phyloP scores from a whole-genome alignment of 2,797 vertebrate genomes.

The Brotogeris chrysoptera region DNA sequence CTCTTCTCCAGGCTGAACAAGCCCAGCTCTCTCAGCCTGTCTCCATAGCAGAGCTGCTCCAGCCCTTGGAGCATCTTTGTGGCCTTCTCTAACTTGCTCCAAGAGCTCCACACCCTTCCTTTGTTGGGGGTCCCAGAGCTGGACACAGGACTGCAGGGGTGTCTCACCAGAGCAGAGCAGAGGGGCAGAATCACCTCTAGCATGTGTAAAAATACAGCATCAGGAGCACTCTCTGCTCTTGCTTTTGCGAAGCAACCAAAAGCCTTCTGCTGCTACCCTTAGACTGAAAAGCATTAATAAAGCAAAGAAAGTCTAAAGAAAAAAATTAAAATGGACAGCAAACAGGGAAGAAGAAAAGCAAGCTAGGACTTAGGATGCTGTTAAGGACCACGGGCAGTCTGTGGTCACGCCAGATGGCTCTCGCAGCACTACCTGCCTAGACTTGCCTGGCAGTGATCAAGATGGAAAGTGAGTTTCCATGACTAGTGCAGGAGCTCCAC shows the following conservation, averaged over 20 bases:
- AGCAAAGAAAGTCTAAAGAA: not conserved
- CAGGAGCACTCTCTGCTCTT: not conserved
- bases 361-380: fast-evolving
- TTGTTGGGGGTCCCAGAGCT: not conserved
- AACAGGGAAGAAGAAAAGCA: not conserved
- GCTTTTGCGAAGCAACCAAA: not conserved
- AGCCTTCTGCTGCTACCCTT: not conserved
- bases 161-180: not conserved
- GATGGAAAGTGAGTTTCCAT: fast-evolving
- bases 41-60: not conserved
- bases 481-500: not conserved
- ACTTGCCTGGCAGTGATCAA: not conserved
- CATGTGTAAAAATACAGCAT: not conserved
- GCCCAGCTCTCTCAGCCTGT: not conserved
- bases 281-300: not conserved
- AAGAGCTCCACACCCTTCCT: not conserved
- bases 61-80: not conserved
- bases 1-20: not conserved
- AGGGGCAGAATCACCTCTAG: not conserved
- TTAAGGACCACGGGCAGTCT: fast-evolving
- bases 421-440: not conserved
- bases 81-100: not conserved
- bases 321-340: not conserved
- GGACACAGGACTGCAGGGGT: not conserved
- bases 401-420: fast-evolving